Evolutionary conservation across 2,888 invertebrate genomes (phyloP), one percentile per base, ranked within the genome.

Genomic region (Rambutsinella grinnellia): DNA sequence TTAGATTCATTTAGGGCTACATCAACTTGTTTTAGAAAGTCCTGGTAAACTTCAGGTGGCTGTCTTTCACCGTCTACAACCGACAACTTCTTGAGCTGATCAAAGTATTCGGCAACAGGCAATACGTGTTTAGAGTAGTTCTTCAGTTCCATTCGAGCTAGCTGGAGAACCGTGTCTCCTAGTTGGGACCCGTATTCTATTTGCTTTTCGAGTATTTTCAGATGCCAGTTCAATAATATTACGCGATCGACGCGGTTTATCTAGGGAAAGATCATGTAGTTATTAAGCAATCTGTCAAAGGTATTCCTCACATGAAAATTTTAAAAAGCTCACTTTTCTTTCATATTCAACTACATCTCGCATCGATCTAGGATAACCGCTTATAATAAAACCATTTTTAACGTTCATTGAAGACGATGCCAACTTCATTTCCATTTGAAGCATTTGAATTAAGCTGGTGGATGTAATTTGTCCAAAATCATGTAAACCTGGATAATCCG

Each of bases 391-490:
- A 0, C 94, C 93, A 88, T 93, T 94, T 51, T 75, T 75, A 0
- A 75, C 75, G 26, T 75, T 75, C 75, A 75, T 75, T 82, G 94
- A 94, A 78, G 92, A 92, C 76, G 94, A 94, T 76, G 94, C 93
- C 94, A 95, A 94, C 89, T 95, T 95, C 92, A 95, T 95, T 89
- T 95, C 95, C 85, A 95, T 89, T 94, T 95, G 94, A 74, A 95
- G 89, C 3, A 95, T 95, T 87, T 95, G 94, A 1, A 94, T 93
- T 67, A 95, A 94, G 1, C 94, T 94, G 87, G 92, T 93, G 85
- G 94, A 94, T 79, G 94, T 93, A 78, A 95, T 88, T 85, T 92
- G 91, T 79, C 93, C 93, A 87, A 94, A 95, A 87, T 95, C 95
- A 88, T 93, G 93, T 92, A 83, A 58, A 51, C 80, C 83, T 83